Conservation (phyloP, 2,797 vertebrate species). For the Sebastes hubbsi region DNA sequence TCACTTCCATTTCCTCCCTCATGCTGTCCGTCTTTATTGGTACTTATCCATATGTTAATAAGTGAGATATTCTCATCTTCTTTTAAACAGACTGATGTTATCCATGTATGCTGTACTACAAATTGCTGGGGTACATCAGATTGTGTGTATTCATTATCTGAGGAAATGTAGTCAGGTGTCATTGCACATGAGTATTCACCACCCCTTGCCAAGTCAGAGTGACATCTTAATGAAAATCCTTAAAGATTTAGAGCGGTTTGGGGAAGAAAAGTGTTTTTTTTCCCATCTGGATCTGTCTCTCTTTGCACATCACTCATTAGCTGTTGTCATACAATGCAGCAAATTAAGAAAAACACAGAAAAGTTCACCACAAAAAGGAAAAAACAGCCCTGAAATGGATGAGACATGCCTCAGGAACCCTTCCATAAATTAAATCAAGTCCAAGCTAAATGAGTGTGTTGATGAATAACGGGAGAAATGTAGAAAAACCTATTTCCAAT, state of each 20-base stretch:
- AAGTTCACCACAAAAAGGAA: neutral
- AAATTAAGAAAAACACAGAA: neutral
- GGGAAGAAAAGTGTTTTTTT: neutral
- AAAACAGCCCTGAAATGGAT: neutral
- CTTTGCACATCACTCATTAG: slow-evolving; percentile 3
- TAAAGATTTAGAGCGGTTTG: neutral
- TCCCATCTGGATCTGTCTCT: neutral
- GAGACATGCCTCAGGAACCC: slow-evolving; percentile 14
- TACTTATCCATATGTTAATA: neutral
- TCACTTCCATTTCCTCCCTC: neutral
- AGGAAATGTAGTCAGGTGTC: neutral
- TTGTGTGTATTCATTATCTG: neutral
- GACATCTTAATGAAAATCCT: slow-evolving; percentile 5
- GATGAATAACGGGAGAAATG: slow-evolving; percentile 41
- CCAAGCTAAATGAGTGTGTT: slow-evolving; percentile 37
- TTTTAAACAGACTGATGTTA: neutral
- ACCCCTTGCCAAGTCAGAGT: neutral
- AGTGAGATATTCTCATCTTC: neutral
- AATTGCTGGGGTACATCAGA: neutral
- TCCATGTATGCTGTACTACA: neutral
- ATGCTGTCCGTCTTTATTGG: neutral
- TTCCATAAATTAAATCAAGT: slow-evolving; percentile 44
- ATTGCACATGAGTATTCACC: slow-evolving; percentile 1
- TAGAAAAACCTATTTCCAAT: slow-evolving; percentile 37
- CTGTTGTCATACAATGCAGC: slow-evolving; percentile 4